Base-by-base conservation (phyloP, 1,140 invertebrate species). In the Drosophila yakuba region DNA sequence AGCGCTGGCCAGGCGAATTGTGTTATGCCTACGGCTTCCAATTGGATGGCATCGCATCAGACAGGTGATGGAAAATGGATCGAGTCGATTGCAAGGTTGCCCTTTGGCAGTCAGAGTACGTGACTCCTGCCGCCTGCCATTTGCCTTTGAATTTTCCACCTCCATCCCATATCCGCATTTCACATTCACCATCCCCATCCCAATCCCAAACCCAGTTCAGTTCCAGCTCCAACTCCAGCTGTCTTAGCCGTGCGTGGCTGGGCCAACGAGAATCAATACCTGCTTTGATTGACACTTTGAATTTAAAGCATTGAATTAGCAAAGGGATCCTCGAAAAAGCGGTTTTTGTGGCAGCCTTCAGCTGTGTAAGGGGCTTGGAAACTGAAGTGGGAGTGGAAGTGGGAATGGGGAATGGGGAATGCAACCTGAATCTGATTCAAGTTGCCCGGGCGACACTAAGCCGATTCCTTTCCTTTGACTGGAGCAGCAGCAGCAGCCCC, bases 201-300 rank as follows among this genome's bases (percentile, higher is more conserved):
- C 20, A 6, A 12, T 23, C 44, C 14, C 1, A 5, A 12, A 7
- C 23, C n/a, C 8, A 8, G 1, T 32, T 10, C 14, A 39, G 12
- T 14, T 39, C 12, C 38, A 39, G 14, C 20, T 43, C 11, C 20
- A 55, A 39, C 56, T 44, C 64, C 60, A 36, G 28, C 51, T 71
- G 78, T 32, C 41, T 67, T 55, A 62, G 51, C 25, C 68, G 61
- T 62, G 51, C 43, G 36, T 51, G 59, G 45, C 51, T 75, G 66
- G 59, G 67, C 66, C 48, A 62, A 74, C 73, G 52, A 60, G 81
- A 78, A 83, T 89, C 84, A 89, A 89, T 84, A 89, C 59, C 44
- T 36, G 32, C 32, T 78, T 89, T 89, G 84, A 89, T 89, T 89
- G 84, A 79, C 84, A 89, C 69, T 89, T 84, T 80, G 66, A 66